phyloP scores from a whole-genome alignment of 2,888 invertebrate genomes.

The Pseudococcus longispinus region DNA sequence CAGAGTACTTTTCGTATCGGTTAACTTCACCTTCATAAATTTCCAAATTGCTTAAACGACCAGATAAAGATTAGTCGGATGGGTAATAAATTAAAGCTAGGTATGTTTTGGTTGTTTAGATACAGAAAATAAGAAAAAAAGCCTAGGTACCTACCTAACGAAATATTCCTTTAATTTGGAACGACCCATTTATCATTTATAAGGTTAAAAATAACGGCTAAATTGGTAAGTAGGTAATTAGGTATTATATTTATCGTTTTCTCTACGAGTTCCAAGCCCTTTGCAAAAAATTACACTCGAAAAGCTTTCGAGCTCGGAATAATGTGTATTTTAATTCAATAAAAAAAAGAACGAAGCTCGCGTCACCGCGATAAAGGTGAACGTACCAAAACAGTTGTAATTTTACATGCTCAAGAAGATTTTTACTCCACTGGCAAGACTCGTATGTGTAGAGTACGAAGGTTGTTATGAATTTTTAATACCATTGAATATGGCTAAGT shows the following conservation, averaged over 20 bases:
- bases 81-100: background rate
- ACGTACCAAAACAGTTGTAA: background rate
- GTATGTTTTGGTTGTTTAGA: background rate
- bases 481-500: slow-evolving; percentile 5
- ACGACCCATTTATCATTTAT: background rate
- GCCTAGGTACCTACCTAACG: background rate
- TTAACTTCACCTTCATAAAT: background rate
- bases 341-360: background rate
- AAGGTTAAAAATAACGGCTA: background rate
- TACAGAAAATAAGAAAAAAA: background rate
- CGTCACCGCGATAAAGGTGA: background rate
- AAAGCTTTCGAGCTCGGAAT: too few species aligned
- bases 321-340: background rate
- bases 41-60: background rate
- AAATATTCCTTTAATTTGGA: background rate
- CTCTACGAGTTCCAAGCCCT: background rate
- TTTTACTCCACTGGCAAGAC: background rate
- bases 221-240: too few species aligned
- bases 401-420: background rate
- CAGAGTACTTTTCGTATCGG: background rate
- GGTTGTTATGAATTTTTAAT: slow-evolving; percentile 38
- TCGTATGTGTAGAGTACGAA: background rate
- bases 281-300: background rate
- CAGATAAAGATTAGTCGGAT: background rate
- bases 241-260: background rate